Conservation (phyloP, 92 coral and sea anemone genomes). For the Palythoa grandis region DNA sequence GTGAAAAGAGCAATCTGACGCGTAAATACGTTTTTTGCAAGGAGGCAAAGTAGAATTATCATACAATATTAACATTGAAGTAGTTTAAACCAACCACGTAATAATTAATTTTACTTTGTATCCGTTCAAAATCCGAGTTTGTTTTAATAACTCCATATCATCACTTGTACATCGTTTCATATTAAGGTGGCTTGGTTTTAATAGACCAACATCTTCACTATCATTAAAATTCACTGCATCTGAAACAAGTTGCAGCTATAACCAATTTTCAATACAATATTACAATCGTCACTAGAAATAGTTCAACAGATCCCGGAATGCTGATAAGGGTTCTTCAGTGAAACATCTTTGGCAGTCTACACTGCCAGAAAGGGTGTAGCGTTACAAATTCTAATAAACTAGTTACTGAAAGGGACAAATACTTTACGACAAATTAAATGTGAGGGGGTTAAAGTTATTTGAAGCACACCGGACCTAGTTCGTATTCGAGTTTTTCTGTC, state of each 20-base stretch:
- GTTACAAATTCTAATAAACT: slow-evolving; percentile 30
- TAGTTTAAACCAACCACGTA: no score
- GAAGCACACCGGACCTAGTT: slow-evolving; percentile 86
- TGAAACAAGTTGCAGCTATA: neutral
- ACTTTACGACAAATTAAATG: slow-evolving; percentile 4
- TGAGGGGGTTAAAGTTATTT: slow-evolving; percentile 38
- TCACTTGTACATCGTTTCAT: neutral
- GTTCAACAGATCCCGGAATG: neutral
- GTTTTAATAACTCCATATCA: slow-evolving; percentile 2
- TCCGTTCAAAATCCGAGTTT: no score
- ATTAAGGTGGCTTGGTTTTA: neutral
- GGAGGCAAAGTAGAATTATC: no score
- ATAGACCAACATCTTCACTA: neutral
- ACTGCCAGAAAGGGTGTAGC: neutral
- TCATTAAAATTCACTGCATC: neutral
- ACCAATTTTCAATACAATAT: neutral
- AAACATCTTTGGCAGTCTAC: neutral
- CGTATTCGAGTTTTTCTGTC: slow-evolving; percentile 69
- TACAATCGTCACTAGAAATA: neutral
- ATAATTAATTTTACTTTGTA: no score
- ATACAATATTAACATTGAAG: no score
- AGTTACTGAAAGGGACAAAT: neutral
- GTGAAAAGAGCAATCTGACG: no score
- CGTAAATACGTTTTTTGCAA: no score
- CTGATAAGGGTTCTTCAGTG: neutral